Base-by-base conservation (phyloP, 2,797 vertebrate genomes). In the Trematomus bernacchii region DNA sequence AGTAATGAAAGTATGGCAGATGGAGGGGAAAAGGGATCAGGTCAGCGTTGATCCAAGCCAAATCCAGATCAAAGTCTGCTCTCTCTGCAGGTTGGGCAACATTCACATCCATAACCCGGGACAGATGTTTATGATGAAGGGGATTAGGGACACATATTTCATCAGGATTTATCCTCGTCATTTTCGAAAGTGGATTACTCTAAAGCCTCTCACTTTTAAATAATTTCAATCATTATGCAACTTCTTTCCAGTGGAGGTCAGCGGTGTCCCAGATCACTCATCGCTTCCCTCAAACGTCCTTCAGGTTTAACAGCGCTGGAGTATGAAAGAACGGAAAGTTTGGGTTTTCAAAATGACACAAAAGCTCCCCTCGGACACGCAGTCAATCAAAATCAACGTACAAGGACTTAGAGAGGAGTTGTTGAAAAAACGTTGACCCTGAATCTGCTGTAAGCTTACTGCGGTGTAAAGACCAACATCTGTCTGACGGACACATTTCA, bases 111-210 rank as follows among this genome's bases (percentile, higher is more conserved):
- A 71, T 92, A 92, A 94, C 88, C 85, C 66, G 6, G 6, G 87
- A 90, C 93, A 94, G 91, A 88, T 93, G 93, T 88, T 94, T 87
- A 82, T 89, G 88, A 92, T 77, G 84, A 68, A 78, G 52, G 63
- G 88, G 92, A 93, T 94, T 94, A 90, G 75, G 90, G 85, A 71
- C 88, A 79, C 84, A 89, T 78, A 91, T 93, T 93, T 94, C 88
- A 95, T 93, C 85, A 84, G 91, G 91, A 92, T 91, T 94, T 87
- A 89, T 82, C 76, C 72, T 50, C 37, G 43, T 85, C 90, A 90
- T 64, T 83, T 77, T 87, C 30, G 63, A 71, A 91, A 89, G 69
- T 69, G 77, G 85, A 90, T 91, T 76, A 74, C 82, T 74, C 60
- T 74, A 86, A 87, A 93, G 82, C 90, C 81, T 55, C 73, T 87